A percentile compares a stretch with the other conserved stretches of the same genome.
phyloP scores from a whole-genome alignment of 2,113 vertebrate species.

The Gymnogyps californianus region DNA sequence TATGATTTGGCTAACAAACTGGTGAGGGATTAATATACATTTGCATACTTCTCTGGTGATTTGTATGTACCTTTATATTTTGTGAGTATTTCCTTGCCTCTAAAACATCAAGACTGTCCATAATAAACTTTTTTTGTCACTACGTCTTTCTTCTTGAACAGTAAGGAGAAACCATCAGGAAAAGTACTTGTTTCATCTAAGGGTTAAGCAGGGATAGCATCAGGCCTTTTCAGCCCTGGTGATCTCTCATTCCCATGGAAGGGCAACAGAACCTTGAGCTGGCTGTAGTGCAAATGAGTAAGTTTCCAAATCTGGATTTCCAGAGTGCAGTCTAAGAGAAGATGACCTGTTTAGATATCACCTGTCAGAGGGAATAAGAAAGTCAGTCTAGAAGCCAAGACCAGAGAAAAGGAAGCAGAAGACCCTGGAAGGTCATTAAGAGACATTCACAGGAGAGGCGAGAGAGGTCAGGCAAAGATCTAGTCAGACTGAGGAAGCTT shows the following conservation, averaged over 20 bases:
- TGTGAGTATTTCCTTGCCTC: background rate
- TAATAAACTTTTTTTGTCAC: background rate
- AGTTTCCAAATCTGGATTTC: background rate
- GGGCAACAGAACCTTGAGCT: background rate
- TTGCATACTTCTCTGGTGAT: background rate
- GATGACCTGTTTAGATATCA: background rate
- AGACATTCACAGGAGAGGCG: background rate
- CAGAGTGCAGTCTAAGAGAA: background rate
- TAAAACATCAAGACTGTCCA: background rate
- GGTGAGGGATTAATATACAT: background rate
- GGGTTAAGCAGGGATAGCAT: background rate
- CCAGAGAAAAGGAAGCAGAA: background rate
- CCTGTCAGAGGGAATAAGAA: background rate
- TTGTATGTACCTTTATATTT: background rate
- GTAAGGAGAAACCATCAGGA: background rate
- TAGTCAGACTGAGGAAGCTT: background rate
- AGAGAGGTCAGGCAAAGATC: background rate
- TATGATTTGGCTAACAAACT: background rate
- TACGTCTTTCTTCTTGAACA: background rate
- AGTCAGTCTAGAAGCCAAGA: background rate
- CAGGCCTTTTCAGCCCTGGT: background rate
- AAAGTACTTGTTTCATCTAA: background rate
- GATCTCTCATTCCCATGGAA: background rate
- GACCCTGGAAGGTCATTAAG: background rate
- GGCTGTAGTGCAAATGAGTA: background rate